phyloP scores from a whole-genome alignment of 2,113 vertebrate species.

The Dissostichus mawsoni region DNA sequence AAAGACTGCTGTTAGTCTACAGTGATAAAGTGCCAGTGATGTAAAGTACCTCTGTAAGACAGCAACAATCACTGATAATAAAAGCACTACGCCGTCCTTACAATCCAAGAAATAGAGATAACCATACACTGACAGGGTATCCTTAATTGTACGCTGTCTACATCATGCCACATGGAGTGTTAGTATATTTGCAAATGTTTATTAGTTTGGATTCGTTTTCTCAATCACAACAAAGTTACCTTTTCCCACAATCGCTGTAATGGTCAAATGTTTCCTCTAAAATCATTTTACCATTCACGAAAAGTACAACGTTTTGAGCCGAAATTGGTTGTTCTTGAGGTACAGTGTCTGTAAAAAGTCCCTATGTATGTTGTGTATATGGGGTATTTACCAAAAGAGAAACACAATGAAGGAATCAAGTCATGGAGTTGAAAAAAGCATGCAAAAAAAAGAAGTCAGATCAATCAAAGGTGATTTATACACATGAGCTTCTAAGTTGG shows the following conservation, averaged over 20 bases:
- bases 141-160: no score
- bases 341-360: background rate
- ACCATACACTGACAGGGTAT: no score
- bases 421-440: background rate
- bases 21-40: background rate
- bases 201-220: slow-evolving; percentile 11
- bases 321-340: background rate
- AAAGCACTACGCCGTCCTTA: background rate
- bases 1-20: slow-evolving; percentile 1
- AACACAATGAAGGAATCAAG: background rate
- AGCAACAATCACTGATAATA: slow-evolving; percentile 9
- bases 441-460: no score
- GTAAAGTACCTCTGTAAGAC: background rate
- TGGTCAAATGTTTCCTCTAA: background rate
- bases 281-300: background rate
- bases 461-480: no score
- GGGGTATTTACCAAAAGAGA: no score
- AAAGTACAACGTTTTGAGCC: background rate
- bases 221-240: background rate
- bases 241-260: background rate
- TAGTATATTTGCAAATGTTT: slow-evolving; percentile 8
- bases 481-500: no score
- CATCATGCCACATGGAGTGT: no score
- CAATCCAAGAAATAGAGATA: background rate
- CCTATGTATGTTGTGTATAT: no score